Conservation (phyloP, 2,113 vertebrate species). For the Okapia johnstoni region DNA sequence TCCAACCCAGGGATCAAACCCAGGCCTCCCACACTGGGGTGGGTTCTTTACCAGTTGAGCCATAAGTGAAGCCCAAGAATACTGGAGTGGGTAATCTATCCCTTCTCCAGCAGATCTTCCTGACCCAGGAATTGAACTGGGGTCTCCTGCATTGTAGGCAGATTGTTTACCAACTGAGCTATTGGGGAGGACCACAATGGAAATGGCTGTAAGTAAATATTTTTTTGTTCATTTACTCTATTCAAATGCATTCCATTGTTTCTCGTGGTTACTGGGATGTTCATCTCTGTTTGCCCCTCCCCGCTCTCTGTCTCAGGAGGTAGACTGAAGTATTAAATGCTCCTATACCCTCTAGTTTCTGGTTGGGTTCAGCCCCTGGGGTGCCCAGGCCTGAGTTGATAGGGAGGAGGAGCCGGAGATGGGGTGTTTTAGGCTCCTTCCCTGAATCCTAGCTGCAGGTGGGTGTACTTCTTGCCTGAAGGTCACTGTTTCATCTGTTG, state of each 20-base stretch:
- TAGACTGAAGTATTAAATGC: background rate
- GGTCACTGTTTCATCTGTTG: background rate
- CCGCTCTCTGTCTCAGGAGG: background rate
- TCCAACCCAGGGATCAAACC: background rate
- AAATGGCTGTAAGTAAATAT: background rate
- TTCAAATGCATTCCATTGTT: background rate
- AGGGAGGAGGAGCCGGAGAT: fast-evolving
- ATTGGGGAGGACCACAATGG: background rate
- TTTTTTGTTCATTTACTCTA: background rate
- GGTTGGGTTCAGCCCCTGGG: background rate
- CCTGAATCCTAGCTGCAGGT: background rate
- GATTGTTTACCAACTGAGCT: background rate
- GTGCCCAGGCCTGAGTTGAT: background rate
- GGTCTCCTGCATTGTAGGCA: background rate
- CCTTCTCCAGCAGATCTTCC: background rate
- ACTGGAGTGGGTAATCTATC: background rate
- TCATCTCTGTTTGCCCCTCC: too few relatives aligned
- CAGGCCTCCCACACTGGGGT: fast-evolving
- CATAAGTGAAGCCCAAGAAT: background rate
- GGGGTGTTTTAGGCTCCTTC: background rate
- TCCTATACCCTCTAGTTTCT: background rate
- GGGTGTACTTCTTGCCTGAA: background rate
- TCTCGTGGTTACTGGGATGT: fast-evolving
- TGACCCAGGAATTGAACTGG: background rate
- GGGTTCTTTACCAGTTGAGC: background rate